Evolutionary conservation across 2,888 invertebrate genomes (phyloP), one percentile per base, ranked within the genome.

Genomic region (Phyllotreta cruciferae): DNA sequence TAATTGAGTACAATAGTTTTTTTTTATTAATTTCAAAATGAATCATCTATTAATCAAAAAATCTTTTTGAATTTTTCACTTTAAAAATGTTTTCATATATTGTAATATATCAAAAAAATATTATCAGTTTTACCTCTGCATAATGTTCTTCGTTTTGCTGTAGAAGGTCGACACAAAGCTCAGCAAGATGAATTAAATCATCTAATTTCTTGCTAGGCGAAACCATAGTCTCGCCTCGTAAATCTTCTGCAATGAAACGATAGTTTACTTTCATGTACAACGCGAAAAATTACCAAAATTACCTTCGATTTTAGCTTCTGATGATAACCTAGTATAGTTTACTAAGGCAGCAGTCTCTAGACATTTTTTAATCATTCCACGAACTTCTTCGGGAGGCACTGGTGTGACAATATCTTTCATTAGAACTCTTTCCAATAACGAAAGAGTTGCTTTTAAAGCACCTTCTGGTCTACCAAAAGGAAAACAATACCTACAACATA

Each of bases 61-160:
- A n/a, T 41, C 6, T 38, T 38, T 38, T 38, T 38, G 38, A 3
- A 10, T 41, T 41, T 41, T 41, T n/a, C 9, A 41, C 10, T n/a
- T 10, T 41, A 41, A 41, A 41, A n/a, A 41, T 41, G 41, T n/a
- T 41, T 41, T 41, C 2, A 41, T 41, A 9, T 3, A 41, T 41
- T n/a, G 10, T 41, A 41, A 41, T 41, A 9, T 3, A 41, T 41
- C 3, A 5, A 3, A 41, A 3, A 41, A 41, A 41, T 3, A 41
- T 10, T 14, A 50, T 52, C 24, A 24, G 24, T 52, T 35, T 58
- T 88, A 99, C 98, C 94, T 99, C 98, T 71, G 98, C 96, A 83
- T 99, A 99, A 82, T 99, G 98, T 82, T 99, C 99, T 85, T 99
- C 98, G 80, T 99, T 99, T 83, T 99, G 98, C 82, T 98, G 98